These are phyloP conservation scores for Rhyzopertha dominica DNA, from an alignment of 1,140 invertebrate genomes.

Conservation along the genomic window DNA sequence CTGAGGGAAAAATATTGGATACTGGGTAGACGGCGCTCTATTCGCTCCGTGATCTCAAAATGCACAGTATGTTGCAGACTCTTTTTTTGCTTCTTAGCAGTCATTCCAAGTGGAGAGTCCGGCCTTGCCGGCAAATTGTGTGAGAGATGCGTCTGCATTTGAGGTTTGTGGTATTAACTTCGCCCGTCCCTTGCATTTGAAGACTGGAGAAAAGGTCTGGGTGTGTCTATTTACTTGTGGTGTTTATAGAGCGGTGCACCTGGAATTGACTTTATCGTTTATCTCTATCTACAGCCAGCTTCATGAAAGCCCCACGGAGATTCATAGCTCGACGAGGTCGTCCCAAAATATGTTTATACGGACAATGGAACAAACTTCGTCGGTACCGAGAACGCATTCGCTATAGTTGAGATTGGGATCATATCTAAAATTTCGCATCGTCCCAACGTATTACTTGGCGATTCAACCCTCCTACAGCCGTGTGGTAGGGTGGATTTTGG, in stretches of 20 bases:
- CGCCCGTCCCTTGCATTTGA: conserved; percentile 33
- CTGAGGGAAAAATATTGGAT: no score
- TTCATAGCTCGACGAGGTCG: conserved; percentile 39
- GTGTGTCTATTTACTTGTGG: conserved; percentile 36
- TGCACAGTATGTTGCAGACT: no score
- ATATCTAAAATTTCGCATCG: conserved; percentile 1
- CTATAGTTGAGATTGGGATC: conserved; percentile 27
- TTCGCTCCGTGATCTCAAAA: no score
- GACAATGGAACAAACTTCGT: conserved; percentile 46
- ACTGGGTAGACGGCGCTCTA: no score
- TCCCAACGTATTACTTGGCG: conserved; percentile 14
- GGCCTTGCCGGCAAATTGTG: conserved; percentile 20
- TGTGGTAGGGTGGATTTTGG: conserved; percentile 47
- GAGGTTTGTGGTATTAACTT: conserved; percentile 30
- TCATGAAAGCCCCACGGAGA: conserved; percentile 32
- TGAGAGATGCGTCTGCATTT: conserved; percentile 29
- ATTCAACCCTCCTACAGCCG: conserved; percentile 32
- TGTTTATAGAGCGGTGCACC: conserved; percentile 39
- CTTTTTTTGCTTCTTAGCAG: no score
- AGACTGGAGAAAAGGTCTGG: conserved; percentile 29
- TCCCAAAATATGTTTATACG: conserved; percentile 39
- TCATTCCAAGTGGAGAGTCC: conserved; percentile 3
- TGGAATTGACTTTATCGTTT: conserved; percentile 43
- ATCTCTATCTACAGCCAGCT: conserved; percentile 33
- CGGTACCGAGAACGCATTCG: conserved; percentile 31